Evolutionary conservation across 2,113 vertebrate species (phyloP), one percentile per base, ranked within the genome.

Genomic region (Junco hyemalis): DNA sequence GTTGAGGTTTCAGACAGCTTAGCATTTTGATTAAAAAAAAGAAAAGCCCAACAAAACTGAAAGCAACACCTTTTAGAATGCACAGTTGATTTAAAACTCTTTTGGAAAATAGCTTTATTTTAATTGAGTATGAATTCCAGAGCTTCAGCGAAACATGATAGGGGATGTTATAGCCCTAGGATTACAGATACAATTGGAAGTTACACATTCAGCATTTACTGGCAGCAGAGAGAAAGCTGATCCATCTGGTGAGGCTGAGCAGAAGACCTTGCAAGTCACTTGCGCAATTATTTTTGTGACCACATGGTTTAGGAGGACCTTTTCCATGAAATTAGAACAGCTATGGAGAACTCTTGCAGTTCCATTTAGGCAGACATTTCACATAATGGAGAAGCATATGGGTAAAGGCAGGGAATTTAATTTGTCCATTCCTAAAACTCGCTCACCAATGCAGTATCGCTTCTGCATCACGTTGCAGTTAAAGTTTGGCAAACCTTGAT

Each of bases 401-500:
- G 28, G 38, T 77, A 86, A 82, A 73, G 26, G 31, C 50, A 92
- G 65, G 61, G 60, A 54, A 40, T 87, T 81, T 35, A 35, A 77
- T 69, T 80, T 63, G 35, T 50, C 33, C 1, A 4, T 88, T 90
- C 73, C 66, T 78, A 77, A 77, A 91, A 79, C 40, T 94, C 0
- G 0, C 57, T 68, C 47, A 79, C 83, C 64, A 40, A 51, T 95
- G 95, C 96, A 80, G 89, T 71, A 69, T 93, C 63, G 33, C 57
- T 96, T 92, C 90, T 93, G 93, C 94, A 96, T 94, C 53, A 45
- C 44, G 74, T 96, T 97, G 94, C 96, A 94, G 93, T 91, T 96
- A 14, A 81, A 95, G 83, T 93, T 88, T 96, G 92, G 92, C 94
- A 97, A 97, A 0, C 69, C 57, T 66, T 91, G 50, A 15, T 69